These are phyloP conservation scores for Plebejus argus DNA, from an alignment of 2,888 invertebrate genomes.

Conservation along the genomic window DNA sequence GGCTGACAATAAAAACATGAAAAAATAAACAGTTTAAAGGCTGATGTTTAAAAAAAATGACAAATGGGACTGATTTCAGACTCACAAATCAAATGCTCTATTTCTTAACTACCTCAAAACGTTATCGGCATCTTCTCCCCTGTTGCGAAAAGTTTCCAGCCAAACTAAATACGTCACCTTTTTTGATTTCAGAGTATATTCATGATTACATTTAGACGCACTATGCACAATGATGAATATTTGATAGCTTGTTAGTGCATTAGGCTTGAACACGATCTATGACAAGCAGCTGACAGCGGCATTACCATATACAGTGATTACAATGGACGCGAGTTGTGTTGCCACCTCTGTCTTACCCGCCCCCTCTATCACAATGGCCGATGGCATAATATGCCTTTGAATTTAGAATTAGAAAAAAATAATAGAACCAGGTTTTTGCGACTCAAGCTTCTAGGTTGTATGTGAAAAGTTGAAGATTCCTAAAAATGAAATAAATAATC, in stretches of 20 bases:
- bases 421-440: no score
- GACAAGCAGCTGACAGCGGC: conserved; percentile 19
- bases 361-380: background rate
- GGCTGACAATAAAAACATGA: no score
- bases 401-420: background rate
- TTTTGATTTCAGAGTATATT: conserved; percentile 82
- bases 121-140: background rate
- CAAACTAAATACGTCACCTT: conserved; percentile 55
- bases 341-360: conserved; percentile 4
- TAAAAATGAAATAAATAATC: no score
- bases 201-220: conserved; percentile 82
- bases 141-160: conserved; percentile 75
- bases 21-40: no score
- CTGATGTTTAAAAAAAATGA: no score
- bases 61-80: no score
- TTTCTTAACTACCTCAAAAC: background rate
- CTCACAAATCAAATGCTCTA: no score
- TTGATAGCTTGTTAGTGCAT: background rate
- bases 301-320: conserved; percentile 27
- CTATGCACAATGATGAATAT: conserved; percentile 65
- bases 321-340: background rate
- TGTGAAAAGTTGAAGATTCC: no score
- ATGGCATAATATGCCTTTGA: background rate
- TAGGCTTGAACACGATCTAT: conserved; percentile 8
- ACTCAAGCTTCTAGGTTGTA: no score